Conservation (phyloP, 2,888 invertebrate species). For the Panzeria rudis region DNA sequence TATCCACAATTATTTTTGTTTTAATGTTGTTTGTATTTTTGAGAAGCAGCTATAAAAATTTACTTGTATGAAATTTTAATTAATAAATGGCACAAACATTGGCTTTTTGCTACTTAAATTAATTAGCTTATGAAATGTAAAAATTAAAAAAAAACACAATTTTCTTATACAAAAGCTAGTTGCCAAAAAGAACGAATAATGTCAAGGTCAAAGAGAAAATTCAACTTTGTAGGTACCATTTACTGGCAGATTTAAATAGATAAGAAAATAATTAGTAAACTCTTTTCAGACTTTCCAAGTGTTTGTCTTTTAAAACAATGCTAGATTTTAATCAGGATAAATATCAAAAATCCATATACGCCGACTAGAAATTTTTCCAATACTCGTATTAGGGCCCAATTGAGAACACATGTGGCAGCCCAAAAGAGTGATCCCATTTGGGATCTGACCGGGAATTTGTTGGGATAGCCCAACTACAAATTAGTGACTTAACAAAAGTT, state of each 20-base stretch:
- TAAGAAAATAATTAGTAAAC: neutral
- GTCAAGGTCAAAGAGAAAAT: slow-evolving; percentile 1
- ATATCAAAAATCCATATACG: neutral
- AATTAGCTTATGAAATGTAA: slow-evolving; percentile 2
- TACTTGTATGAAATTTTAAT: slow-evolving; percentile 28
- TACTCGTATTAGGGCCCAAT: too few relatives aligned
- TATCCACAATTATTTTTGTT: slow-evolving; percentile 12
- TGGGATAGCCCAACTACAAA: too few relatives aligned
- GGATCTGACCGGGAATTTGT: too few relatives aligned
- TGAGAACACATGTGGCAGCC: too few relatives aligned
- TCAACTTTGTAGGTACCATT: neutral
- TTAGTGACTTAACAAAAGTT: too few relatives aligned
- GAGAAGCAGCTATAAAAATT: neutral
- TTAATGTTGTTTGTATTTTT: neutral
- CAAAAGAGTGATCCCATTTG: too few relatives aligned
- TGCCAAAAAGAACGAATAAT: neutral
- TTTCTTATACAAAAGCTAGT: neutral
- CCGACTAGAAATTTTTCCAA: too few relatives aligned
- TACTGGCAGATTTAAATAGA: neutral
- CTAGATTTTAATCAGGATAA: neutral
- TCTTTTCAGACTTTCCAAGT: neutral
- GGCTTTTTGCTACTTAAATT: slow-evolving; percentile 21
- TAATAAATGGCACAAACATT: slow-evolving; percentile 20
- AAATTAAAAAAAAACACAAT: neutral
- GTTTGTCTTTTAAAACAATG: neutral